Conservation (phyloP, 2,797 vertebrate genomes). For the Hyperoplus lanceolatus region DNA sequence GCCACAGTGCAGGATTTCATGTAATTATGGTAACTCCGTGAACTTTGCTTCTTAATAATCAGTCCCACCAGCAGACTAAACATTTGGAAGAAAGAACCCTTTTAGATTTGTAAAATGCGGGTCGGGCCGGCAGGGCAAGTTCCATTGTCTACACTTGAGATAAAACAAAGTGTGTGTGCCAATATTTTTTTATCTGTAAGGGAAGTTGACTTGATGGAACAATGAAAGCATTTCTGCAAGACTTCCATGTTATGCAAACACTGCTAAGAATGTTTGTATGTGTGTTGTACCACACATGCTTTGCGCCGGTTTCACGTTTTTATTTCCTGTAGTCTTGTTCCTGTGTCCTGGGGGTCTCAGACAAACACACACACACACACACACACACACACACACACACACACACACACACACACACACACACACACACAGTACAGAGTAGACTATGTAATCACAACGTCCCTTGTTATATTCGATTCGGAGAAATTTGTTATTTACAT, state of each 20-base stretch:
- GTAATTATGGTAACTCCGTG: conserved; percentile 72
- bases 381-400: too few relatives aligned
- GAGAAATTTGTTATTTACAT: neutral
- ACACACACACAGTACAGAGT: too few relatives aligned
- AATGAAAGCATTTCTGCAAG: conserved; percentile 52
- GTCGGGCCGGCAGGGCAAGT: conserved; percentile 31
- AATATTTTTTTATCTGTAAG: conserved; percentile 58
- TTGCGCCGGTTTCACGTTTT: neutral
- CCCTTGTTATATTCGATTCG: neutral
- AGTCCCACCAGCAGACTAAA: conserved; percentile 76
- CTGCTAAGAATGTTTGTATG: neutral
- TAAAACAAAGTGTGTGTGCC: conserved; percentile 46
- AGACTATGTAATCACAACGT: neutral
- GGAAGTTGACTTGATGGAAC: conserved; percentile 57
- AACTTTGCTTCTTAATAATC: conserved; percentile 78
- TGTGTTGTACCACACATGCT: conserved; percentile 1
- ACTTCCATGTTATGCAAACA: conserved; percentile 56
- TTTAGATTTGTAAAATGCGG: conserved; percentile 45
- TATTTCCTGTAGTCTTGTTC: neutral
- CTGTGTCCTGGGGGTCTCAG: neutral
- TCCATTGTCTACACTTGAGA: conserved; percentile 63
- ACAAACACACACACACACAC: too few relatives aligned
- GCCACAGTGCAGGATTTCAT: conserved; percentile 65
- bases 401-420: too few relatives aligned
- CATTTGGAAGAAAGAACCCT: conserved; percentile 63